A percentile compares a stretch with the other conserved stretches of the same genome.
Conservation (phyloP, 2,113 vertebrate species). For the Notarius lentiginosus region DNA sequence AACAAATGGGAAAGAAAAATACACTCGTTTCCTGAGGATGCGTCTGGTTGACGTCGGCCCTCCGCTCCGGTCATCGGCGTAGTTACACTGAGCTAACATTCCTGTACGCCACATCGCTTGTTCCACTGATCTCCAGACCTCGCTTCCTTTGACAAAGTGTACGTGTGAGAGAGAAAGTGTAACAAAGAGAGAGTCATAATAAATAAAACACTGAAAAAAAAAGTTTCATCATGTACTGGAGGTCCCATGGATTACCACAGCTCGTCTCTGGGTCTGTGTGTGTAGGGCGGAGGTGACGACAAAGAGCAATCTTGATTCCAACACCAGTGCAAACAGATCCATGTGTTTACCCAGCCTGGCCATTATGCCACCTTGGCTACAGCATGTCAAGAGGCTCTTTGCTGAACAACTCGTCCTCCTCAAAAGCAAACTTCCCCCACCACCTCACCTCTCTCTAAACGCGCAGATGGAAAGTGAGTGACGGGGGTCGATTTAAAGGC, state of each 20-base stretch:
- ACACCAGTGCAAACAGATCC: conserved; percentile 8
- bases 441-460: not conserved
- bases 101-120: conserved; percentile 49
- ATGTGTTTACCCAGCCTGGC: not conserved
- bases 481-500: not conserved
- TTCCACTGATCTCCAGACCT: conserved; percentile 65
- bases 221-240: not conserved
- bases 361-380: not conserved
- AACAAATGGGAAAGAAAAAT: not conserved
- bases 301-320: conserved; percentile 24
- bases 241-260: not conserved
- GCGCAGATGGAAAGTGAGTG: conserved; percentile 7
- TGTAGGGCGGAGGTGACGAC: conserved; percentile 26
- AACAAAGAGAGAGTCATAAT: not conserved
- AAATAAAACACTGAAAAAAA: conserved; percentile 7
- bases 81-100: conserved; percentile 45
- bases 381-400: conserved; percentile 7
- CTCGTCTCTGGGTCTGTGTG: not conserved
- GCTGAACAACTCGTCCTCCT: not conserved
- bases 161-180: not conserved
- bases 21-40: conserved; percentile 46
- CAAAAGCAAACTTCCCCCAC: conserved; percentile 9
- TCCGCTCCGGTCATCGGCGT: conserved; percentile 15
- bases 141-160: conserved; percentile 66
- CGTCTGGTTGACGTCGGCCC: conserved; percentile 19